Evolutionary conservation across 2,113 vertebrate genomes (phyloP).

Genomic region (Equus przewalskii): DNA sequence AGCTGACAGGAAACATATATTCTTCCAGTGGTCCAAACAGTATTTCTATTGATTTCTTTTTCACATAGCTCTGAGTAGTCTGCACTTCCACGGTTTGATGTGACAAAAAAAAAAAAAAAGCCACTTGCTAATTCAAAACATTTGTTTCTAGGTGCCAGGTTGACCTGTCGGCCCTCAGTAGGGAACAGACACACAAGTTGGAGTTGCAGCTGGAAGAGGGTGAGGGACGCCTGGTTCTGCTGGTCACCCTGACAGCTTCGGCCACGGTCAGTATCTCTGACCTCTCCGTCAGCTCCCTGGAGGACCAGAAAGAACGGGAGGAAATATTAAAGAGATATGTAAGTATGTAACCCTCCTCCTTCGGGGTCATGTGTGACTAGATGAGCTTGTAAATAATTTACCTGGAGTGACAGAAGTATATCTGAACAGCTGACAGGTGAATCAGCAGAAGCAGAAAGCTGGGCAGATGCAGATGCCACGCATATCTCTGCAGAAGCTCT

Average conservation of each 20-base stretch:
- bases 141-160: slow-evolving; percentile 94
- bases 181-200: slow-evolving; percentile 97
- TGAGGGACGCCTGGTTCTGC: slow-evolving; percentile 93
- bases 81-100: slow-evolving; percentile 35
- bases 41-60: slow-evolving; percentile 58
- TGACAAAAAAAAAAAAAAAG: slow-evolving; percentile 12
- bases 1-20: slow-evolving; percentile 16
- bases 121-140: slow-evolving; percentile 78
- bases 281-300: slow-evolving; percentile 93
- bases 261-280: slow-evolving; percentile 96
- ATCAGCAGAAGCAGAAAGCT: neutral
- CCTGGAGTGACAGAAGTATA: neutral
- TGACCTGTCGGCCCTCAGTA: slow-evolving; percentile 94
- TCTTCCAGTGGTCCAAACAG: neutral
- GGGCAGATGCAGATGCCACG: neutral
- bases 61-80: neutral
- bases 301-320: slow-evolving; percentile 94
- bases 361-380: neutral
- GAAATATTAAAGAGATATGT: slow-evolving; percentile 97
- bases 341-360: slow-evolving; percentile 83
- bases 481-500: neutral
- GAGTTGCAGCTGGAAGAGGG: slow-evolving; percentile 95
- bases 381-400: neutral
- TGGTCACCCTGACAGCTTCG: slow-evolving; percentile 98
- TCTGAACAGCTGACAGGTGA: neutral